phyloP scores from a whole-genome alignment of 2,797 vertebrate species.

The Channa striata region DNA sequence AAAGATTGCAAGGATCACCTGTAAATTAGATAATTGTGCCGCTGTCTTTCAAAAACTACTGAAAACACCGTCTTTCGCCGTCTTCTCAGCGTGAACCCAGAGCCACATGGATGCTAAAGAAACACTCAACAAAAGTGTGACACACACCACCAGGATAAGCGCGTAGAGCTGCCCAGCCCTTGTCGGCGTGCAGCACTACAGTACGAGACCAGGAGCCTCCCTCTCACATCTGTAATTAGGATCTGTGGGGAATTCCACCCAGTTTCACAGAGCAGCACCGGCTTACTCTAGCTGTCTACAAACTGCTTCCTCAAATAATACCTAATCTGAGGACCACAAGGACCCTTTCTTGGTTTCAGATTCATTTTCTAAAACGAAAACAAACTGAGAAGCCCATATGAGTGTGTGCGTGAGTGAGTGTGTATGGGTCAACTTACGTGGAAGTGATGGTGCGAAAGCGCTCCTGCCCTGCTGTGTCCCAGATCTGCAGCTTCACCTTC shows the following conservation, averaged over 20 bases:
- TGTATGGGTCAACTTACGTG: constrained; percentile 87
- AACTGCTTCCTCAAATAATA: constrained; percentile 52
- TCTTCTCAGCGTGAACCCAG: background rate
- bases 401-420: too few species aligned
- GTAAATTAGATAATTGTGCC: background rate
- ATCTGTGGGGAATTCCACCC: constrained; percentile 69
- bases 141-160: constrained; percentile 5
- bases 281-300: constrained; percentile 37
- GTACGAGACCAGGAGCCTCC: constrained; percentile 49
- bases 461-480: constrained; percentile 98
- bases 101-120: background rate
- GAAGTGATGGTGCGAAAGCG: constrained; percentile 99
- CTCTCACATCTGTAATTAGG: constrained; percentile 71
- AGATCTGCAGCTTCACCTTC: constrained; percentile 99
- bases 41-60: background rate
- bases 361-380: constrained; percentile 26
- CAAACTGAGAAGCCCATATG: background rate
- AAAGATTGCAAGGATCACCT: background rate
- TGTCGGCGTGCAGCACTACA: constrained; percentile 21
- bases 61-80: background rate
- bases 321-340: constrained; percentile 37
- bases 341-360: constrained; percentile 30
- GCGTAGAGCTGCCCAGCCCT: constrained; percentile 22
- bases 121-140: constrained; percentile 16
- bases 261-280: constrained; percentile 42